Base-by-base conservation (phyloP, 2,797 vertebrate species). In the Lutjanus argentimaculatus region DNA sequence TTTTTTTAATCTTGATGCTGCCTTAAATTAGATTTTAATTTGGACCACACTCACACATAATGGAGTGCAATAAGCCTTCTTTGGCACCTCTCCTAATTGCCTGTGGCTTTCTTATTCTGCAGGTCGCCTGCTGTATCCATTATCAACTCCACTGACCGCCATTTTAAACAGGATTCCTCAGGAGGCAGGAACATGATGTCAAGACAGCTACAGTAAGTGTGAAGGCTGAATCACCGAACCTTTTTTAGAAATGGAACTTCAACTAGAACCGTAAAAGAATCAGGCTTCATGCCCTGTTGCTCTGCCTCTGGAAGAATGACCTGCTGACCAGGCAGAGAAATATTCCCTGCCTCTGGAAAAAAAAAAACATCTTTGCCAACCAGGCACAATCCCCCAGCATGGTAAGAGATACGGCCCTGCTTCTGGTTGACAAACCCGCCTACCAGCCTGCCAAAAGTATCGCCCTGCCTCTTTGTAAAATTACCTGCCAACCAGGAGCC, bases 21-120 rank as follows among this genome's bases (percentile, higher is more conserved):
- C 89, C 81, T 88, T 88, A 87, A 94, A 95, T 94, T 93, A 92
- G 91, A 91, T 92, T 95, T 94, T 93, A 92, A 94, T 95, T 93
- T 89, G 85, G 89, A 92, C 91, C 88, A 85, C 88, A 88, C 85
- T 87, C 75, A 61, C 80, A 85, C 85, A 90, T 91, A 92, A 93
- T 92, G 82, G 82, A 90, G 88, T 89, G 86, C 71, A 72, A 75
- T 86, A 74, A 88, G 80, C 85, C 80, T 70, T 85, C 59, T 57
- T 51, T 90, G 88, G 89, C 88, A 82, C 67, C 76, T 80, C 61
- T 86, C 80, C 85, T 89, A 79, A 89, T 91, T 86, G 90, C 89
- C 88, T 72, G 79, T 81, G 83, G 91, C 84, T 93, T 91, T 89
- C 80, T 86, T 81, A 76, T 90, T 82, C 82, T 71, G 73, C 84